phyloP scores from a whole-genome alignment of 35 echinoderm and acorn worm genomes.

The Anneissia japonica region DNA sequence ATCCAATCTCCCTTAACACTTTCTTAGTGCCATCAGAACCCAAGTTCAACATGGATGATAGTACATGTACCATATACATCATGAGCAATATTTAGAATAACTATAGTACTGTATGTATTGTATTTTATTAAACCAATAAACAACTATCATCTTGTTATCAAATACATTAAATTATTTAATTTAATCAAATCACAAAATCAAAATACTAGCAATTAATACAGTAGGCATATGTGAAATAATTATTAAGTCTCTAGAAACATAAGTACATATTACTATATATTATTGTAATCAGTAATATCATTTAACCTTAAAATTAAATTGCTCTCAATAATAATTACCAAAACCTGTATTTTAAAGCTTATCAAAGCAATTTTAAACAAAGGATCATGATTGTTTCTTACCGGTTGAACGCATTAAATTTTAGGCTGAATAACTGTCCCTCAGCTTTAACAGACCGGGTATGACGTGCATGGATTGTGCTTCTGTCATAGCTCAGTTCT shows the following conservation, averaged over 20 bases:
- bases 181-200: too few relatives aligned
- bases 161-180: too few relatives aligned
- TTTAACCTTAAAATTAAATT: not conserved
- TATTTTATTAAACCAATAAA: too few relatives aligned
- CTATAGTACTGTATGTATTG: too few relatives aligned
- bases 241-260: not conserved
- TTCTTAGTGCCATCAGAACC: too few relatives aligned
- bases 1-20: too few relatives aligned
- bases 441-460: slow-evolving; percentile 35
- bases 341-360: not conserved
- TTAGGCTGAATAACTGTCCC: slow-evolving; percentile 18
- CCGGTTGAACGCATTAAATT: slow-evolving; percentile 51
- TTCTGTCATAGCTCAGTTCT: slow-evolving; percentile 37
- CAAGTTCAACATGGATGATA: too few relatives aligned
- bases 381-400: slow-evolving; percentile 14
- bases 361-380: not conserved
- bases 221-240: not conserved
- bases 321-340: not conserved
- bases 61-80: too few relatives aligned
- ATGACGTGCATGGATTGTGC: slow-evolving; percentile 31
- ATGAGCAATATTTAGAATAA: too few relatives aligned
- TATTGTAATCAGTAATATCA: too few relatives aligned
- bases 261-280: not conserved
- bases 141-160: too few relatives aligned
- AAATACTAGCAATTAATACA: not conserved